A percentile compares a stretch with the other conserved stretches of the same genome.
Conservation (phyloP, 1,140 invertebrate genomes). For the Rhyacophila brunnea region DNA sequence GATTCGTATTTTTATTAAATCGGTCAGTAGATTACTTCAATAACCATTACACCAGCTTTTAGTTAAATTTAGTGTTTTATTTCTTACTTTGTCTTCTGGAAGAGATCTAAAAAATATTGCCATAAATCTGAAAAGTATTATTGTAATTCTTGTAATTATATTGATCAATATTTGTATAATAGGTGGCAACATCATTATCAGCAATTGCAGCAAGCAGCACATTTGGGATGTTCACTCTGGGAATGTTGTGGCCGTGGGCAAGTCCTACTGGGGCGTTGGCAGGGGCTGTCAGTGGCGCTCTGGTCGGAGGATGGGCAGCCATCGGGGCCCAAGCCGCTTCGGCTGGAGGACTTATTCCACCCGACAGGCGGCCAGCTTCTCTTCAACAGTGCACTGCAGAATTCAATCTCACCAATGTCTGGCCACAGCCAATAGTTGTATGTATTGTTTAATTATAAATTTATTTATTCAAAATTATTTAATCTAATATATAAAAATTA, state of each 20-base stretch:
- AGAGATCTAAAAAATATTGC: too few species aligned
- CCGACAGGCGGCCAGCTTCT: slow-evolving; percentile 21
- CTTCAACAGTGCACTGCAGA: slow-evolving; percentile 6
- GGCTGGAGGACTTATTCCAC: slow-evolving; percentile 44
- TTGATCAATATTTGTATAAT: too few species aligned
- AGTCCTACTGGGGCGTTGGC: slow-evolving; percentile 65
- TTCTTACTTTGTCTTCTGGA: too few species aligned
- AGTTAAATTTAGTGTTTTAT: too few species aligned
- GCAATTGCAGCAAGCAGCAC: slow-evolving; percentile 82
- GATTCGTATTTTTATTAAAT: too few species aligned
- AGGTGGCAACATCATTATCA: slow-evolving; percentile 72
- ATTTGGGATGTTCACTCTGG: slow-evolving; percentile 82
- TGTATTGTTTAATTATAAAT: too few species aligned
- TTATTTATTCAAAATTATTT: not conserved
- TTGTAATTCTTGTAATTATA: too few species aligned
- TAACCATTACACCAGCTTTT: too few species aligned
- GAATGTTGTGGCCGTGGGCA: slow-evolving; percentile 81
- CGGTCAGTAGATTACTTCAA: too few species aligned
- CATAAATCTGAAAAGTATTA: too few species aligned
- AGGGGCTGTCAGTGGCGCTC: slow-evolving; percentile 57
- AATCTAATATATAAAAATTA: too few species aligned
- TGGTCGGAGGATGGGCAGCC: slow-evolving; percentile 58
- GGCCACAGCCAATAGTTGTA: slow-evolving; percentile 11
- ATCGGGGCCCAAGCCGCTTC: slow-evolving; percentile 55
- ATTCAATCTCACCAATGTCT: slow-evolving; percentile 19